phyloP scores from a whole-genome alignment of 1,140 invertebrate species.

The Neodiprion virginianus region DNA sequence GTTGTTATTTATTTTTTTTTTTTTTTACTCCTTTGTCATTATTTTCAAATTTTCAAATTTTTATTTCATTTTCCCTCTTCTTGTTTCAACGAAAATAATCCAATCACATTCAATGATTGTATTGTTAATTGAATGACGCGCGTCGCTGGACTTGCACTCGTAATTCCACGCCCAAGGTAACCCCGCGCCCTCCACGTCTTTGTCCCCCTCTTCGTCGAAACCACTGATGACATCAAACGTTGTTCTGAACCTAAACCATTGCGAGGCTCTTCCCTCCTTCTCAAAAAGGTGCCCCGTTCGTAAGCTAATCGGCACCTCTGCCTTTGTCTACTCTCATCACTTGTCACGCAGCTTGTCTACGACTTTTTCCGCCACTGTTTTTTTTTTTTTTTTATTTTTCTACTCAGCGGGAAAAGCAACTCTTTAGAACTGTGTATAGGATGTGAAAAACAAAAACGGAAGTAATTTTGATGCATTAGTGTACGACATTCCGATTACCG shows the following conservation, averaged over 20 bases:
- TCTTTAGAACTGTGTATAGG: too few species aligned
- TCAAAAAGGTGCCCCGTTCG: constrained; percentile 19
- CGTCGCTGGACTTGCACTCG: constrained; percentile 48
- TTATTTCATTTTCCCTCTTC: constrained; percentile 34
- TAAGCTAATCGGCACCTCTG: constrained; percentile 21
- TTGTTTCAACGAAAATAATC: constrained; percentile 44
- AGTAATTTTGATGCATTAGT: too few species aligned
- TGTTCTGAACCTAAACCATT: neutral
- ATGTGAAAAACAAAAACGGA: too few species aligned
- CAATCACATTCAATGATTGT: constrained; percentile 59
- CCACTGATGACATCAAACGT: constrained; percentile 12
- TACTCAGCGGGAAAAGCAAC: too few species aligned
- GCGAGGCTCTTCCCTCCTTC: neutral
- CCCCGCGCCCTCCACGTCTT: neutral
- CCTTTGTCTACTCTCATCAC: neutral
- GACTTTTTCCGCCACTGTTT: too few species aligned
- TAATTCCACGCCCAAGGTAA: constrained; percentile 24
- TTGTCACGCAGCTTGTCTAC: neutral
- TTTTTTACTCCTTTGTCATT: neutral
- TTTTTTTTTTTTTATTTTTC: too few species aligned
- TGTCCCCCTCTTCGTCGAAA: constrained; percentile 17
- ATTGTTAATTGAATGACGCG: constrained; percentile 61
- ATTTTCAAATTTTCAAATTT: constrained; percentile 18
- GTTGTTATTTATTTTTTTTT: neutral
- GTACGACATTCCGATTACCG: too few species aligned